Evolutionary conservation across 1,140 invertebrate genomes (phyloP).

Genomic region (Hypothenemus hampei): DNA sequence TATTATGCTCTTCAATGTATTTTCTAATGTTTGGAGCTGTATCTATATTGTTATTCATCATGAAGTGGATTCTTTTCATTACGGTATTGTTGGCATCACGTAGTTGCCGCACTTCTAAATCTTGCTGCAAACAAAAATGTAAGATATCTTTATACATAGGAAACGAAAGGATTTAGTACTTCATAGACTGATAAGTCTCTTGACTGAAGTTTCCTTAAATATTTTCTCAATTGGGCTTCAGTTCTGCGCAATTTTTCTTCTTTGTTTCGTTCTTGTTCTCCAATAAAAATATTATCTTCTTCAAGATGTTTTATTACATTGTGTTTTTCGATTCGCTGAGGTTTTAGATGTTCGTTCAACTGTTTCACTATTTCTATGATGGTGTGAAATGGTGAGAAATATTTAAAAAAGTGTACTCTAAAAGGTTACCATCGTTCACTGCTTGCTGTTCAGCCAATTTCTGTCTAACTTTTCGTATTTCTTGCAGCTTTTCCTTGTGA

Average conservation of each 20-base stretch:
- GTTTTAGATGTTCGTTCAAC: conserved; percentile 28
- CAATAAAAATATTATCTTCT: conserved; percentile 38
- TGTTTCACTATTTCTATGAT: conserved; percentile 25
- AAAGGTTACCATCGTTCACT: conserved; percentile 29
- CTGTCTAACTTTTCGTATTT: conserved; percentile 26
- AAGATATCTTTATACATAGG: background rate
- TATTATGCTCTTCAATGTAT: conserved; percentile 28
- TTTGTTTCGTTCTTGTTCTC: conserved; percentile 40
- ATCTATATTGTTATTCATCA: conserved; percentile 38
- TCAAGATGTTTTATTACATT: conserved; percentile 32
- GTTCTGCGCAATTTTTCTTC: conserved; percentile 43
- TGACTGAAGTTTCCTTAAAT: conserved; percentile 28
- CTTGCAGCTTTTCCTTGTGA: conserved; percentile 22
- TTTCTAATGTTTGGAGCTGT: conserved; percentile 33
- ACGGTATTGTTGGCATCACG: conserved; percentile 41
- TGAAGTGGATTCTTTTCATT: conserved; percentile 43
- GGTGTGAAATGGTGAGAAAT: background rate
- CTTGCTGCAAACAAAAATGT: conserved; percentile 33
- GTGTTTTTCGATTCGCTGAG: conserved; percentile 18
- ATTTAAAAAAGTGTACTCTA: background rate
- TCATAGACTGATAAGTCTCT: conserved; percentile 34
- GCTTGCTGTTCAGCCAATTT: conserved; percentile 26
- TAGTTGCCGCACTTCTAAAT: conserved; percentile 39
- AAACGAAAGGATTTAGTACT: conserved; percentile 29
- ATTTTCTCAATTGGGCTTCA: conserved; percentile 33